These are phyloP conservation scores for Hydrocynus forskahlii DNA, from an alignment of 2,797 vertebrate species.

Conservation along the genomic window DNA sequence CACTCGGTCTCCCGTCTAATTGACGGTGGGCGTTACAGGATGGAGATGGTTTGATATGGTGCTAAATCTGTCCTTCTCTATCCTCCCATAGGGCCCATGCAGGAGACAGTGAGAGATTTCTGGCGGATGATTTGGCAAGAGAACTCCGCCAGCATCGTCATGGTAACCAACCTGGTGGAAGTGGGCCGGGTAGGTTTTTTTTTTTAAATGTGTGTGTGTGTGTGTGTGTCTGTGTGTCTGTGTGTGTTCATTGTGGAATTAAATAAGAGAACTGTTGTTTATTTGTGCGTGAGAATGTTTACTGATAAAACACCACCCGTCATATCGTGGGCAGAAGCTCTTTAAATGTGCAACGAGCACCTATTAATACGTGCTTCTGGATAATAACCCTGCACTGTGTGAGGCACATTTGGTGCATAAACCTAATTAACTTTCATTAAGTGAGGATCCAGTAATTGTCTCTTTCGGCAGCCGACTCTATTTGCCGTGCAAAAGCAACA, in stretches of 20 bases:
- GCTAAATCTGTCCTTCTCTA: slow-evolving; percentile 35
- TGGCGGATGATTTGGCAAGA: slow-evolving; percentile 99
- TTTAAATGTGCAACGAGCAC: neutral
- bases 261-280: neutral
- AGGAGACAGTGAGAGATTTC: slow-evolving; percentile 97
- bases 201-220: too few species aligned
- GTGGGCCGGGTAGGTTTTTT: slow-evolving; percentile 92
- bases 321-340: neutral
- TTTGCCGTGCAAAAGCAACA: slow-evolving; percentile 11
- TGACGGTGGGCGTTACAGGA: slow-evolving; percentile 53
- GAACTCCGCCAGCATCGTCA: slow-evolving; percentile 95
- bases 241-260: neutral
- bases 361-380: neutral
- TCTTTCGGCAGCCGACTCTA: slow-evolving; percentile 4
- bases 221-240: too few species aligned
- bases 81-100: slow-evolving; percentile 88
- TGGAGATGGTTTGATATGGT: slow-evolving; percentile 39
- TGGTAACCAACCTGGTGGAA: slow-evolving; percentile 99
- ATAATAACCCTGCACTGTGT: neutral
- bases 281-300: neutral
- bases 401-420: neutral
- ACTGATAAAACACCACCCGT: neutral
- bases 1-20: slow-evolving; percentile 52
- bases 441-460: neutral
- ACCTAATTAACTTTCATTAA: slow-evolving; percentile 2